Conservation (phyloP, 2,113 vertebrate species). For the Chunga burmeisteri region DNA sequence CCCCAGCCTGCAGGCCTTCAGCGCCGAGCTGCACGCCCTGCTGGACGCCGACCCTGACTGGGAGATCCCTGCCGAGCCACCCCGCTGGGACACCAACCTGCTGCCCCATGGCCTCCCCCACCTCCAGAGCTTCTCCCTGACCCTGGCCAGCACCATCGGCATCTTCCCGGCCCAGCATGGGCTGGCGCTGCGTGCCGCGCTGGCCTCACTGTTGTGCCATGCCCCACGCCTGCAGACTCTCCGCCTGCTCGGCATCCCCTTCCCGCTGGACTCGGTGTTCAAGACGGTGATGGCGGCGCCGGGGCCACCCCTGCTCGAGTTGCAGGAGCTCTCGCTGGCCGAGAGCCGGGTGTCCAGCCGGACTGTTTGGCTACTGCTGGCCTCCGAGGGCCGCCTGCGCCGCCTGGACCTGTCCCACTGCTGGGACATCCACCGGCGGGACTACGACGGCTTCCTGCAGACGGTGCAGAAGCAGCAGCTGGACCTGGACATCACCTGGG, state of each 20-base stretch:
- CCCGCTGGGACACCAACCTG: not conserved
- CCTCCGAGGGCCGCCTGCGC: not conserved
- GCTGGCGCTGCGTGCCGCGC: not conserved
- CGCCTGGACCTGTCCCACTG: constrained; percentile 53
- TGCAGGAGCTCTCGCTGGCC: constrained; percentile 40
- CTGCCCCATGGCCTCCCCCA: not conserved
- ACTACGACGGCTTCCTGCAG: constrained; percentile 41
- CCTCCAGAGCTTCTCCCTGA: constrained; percentile 40
- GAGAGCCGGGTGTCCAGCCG: not conserved
- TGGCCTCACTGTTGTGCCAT: constrained; percentile 9
- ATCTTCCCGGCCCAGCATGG: not conserved
- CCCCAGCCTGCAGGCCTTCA: not conserved
- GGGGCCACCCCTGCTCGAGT: not conserved
- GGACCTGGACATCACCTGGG: constrained; percentile 49
- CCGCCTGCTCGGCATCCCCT: not conserved
- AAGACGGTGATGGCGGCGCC: not conserved
- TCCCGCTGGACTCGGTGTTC: constrained; percentile 44
- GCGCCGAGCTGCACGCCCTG: not conserved
- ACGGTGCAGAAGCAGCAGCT: not conserved
- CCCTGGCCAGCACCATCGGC: not conserved
- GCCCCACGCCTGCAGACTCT: not conserved
- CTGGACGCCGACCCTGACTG: accelerated
- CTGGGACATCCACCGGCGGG: constrained; percentile 33
- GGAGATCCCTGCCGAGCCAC: not conserved
- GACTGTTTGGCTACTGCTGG: constrained; percentile 12